phyloP scores from a whole-genome alignment of 2,888 invertebrate species.

The Nephrotoma guestfalica region DNA sequence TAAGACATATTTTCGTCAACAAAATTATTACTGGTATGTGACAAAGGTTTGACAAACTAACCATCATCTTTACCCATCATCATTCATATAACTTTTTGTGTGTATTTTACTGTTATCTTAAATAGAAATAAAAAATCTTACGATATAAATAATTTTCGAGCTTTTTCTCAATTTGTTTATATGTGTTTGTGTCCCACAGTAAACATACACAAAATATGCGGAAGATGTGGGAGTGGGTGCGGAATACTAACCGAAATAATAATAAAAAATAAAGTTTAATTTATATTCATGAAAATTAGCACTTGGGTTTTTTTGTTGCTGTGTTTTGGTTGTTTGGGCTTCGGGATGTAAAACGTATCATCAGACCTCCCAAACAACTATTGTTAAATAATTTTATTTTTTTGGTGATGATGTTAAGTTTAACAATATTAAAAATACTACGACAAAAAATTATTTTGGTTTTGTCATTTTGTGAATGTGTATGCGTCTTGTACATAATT shows the following conservation, averaged over 20 bases:
- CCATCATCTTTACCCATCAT: background rate
- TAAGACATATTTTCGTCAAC: background rate
- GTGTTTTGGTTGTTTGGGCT: background rate
- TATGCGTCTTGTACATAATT: background rate
- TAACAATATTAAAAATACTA: background rate
- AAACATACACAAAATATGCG: background rate
- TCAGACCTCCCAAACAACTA: background rate
- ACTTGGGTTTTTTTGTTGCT: background rate
- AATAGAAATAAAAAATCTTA: background rate
- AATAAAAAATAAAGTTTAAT: background rate
- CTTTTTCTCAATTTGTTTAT: background rate
- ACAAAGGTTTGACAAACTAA: background rate
- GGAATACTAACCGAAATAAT: background rate
- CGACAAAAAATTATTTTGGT: background rate
- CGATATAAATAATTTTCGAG: background rate
- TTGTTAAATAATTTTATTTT: background rate
- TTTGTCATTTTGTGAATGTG: background rate
- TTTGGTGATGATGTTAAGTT: background rate
- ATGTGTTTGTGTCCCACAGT: background rate
- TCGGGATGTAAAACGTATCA: background rate
- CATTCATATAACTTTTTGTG: background rate
- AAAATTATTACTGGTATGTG: background rate
- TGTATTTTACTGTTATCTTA: background rate
- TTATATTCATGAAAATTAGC: background rate
- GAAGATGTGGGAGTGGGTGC: background rate